Percentiles rank a stretch among this genome's conserved stretches.
These are phyloP conservation scores for Temnothorax curvispinosus DNA, from an alignment of 1,140 invertebrate species.

Conservation along the genomic window DNA sequence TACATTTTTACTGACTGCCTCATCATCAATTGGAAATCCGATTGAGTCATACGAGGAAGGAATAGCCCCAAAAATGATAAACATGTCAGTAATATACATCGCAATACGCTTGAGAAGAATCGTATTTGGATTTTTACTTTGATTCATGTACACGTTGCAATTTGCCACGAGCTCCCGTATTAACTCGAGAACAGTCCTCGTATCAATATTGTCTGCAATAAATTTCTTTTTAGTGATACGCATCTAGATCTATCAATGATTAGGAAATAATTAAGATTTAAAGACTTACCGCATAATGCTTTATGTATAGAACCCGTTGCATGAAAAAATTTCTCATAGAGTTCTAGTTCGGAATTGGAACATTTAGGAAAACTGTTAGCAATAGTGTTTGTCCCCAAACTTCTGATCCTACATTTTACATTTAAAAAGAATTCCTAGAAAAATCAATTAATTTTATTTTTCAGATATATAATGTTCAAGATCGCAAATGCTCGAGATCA, in stretches of 20 bases:
- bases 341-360: conserved; percentile 87
- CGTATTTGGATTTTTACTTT: conserved; percentile 87
- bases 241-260: conserved; percentile 33
- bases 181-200: conserved; percentile 92
- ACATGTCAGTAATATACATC: conserved; percentile 94
- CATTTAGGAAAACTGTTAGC: conserved; percentile 89
- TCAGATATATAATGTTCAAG: neutral
- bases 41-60: conserved; percentile 89
- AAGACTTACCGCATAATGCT: conserved; percentile 92
- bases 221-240: conserved; percentile 37
- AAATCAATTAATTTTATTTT: conserved; percentile 26
- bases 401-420: conserved; percentile 94
- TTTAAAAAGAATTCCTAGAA: conserved; percentile 97
- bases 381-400: conserved; percentile 85
- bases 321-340: conserved; percentile 91
- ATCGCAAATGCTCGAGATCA: too few relatives aligned
- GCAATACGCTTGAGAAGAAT: conserved; percentile 90
- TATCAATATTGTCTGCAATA: conserved; percentile 96
- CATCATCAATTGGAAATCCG: conserved; percentile 90
- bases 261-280: neutral
- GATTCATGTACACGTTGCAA: conserved; percentile 94
- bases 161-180: conserved; percentile 93
- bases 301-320: conserved; percentile 92
- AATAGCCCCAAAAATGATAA: conserved; percentile 96
- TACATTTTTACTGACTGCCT: conserved; percentile 85